These are phyloP conservation scores for Acrobasis suavella DNA, from an alignment of 2,888 invertebrate species.

Conservation along the genomic window DNA sequence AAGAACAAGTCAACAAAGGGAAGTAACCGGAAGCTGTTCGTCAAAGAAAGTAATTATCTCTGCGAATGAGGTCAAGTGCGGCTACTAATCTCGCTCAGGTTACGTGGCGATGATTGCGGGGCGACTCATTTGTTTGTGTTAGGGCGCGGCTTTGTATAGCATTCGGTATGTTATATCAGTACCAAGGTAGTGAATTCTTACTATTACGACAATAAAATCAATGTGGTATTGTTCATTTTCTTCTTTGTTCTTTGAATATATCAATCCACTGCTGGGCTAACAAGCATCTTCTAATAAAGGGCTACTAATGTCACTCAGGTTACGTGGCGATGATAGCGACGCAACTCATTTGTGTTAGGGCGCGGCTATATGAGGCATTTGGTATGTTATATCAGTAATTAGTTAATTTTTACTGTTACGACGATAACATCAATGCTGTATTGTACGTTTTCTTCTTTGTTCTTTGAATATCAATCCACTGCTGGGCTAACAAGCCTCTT, in stretches of 20 bases:
- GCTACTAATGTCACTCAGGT: neutral
- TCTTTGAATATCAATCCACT: neutral
- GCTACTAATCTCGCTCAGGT: constrained; percentile 13
- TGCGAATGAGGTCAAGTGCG: constrained; percentile 18
- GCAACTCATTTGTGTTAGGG: neutral
- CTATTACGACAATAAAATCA: no score
- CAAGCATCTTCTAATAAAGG: neutral
- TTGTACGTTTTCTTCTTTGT: neutral
- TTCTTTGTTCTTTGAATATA: neutral
- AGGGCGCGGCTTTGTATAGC: neutral
- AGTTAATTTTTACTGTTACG: neutral
- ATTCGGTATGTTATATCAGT: neutral
- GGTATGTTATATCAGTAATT: neutral
- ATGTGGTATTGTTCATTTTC: neutral
- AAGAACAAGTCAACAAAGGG: neutral
- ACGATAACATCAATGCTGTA: no score
- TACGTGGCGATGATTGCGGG: neutral
- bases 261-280: neutral
- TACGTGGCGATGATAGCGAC: neutral
- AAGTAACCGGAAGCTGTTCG: neutral
- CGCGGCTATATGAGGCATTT: neutral
- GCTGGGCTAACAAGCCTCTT: neutral
- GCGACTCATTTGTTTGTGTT: neutral
- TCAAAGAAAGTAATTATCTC: constrained; percentile 24
- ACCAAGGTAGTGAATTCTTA: neutral